Base-by-base conservation (phyloP, 2,888 invertebrate species). In the Mellilla xanthometata region DNA sequence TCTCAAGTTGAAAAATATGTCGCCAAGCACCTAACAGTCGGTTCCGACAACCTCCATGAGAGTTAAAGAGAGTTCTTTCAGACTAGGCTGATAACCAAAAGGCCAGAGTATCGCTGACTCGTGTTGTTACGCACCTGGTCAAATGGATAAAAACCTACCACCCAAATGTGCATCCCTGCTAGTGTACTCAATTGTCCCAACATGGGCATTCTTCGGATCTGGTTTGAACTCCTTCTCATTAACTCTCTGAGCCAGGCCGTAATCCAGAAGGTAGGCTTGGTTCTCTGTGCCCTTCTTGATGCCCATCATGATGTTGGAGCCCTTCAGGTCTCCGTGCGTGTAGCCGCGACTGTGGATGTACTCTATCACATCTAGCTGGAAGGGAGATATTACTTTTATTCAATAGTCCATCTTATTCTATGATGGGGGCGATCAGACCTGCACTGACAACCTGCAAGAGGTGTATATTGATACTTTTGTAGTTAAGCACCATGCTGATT, bases 161-260 rank as follows among this genome's bases (percentile, higher is more conserved):
- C 99, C 99, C 58, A 94, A 91, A 84, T 99, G 99, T 2, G 98
- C 98, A 91, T 99, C 99, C 49, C 97, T 90, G 58, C 98, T 98
- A 0, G 98, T 96, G 74, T 97, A 99, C 71, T 99, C 98, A 49
- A 98, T 95, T 0, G 99, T 99, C 0, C 99, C 99, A 79, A 99
- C 96, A 73, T 99, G 99, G 51, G 97, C 97, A 74, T 94, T 95
- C 62, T 96, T 96, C 0, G 96, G 95, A 81, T 99, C 96, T 0
- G 95, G 94, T 73, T 96, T 96, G 73, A 95, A 97, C 44, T 94
- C 94, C 63, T 95, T 95, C 0, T 93, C 94, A 1, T 91, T 92
- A 58, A 93, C 95, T 56, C 93, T 93, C 8, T 93, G 92, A 0
- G 97, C 98, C 26, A 99, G 87, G 0, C 99, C 99, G 83, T 95